Conservation (phyloP, 2,888 invertebrate species). For the Synanthedon formicaeformis region DNA sequence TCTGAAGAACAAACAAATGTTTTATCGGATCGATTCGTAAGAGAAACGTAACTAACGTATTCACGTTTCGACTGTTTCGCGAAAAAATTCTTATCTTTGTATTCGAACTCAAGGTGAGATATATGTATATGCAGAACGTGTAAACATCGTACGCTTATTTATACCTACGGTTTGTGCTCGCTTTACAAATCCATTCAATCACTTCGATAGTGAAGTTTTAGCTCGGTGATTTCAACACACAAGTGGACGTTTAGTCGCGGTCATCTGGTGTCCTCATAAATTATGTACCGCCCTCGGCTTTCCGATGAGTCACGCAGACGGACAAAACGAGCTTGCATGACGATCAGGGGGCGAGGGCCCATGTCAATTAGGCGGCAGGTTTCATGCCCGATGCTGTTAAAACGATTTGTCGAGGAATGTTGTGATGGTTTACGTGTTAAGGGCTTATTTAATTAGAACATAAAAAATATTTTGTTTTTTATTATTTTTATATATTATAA, state of each 20-base stretch:
- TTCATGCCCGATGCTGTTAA: slow-evolving; percentile 14
- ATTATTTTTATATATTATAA: too few species aligned
- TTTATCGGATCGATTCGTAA: neutral
- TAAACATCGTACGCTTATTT: neutral
- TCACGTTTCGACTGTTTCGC: neutral
- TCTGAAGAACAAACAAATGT: slow-evolving; percentile 15
- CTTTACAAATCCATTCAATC: neutral
- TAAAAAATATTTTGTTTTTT: neutral
- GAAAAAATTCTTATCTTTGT: neutral
- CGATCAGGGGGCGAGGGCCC: slow-evolving; percentile 26
- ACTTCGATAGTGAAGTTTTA: neutral
- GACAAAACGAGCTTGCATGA: slow-evolving; percentile 43
- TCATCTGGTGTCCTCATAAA: slow-evolving; percentile 36
- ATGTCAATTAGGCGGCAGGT: slow-evolving; percentile 37
- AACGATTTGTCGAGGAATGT: slow-evolving; percentile 15
- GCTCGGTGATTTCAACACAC: neutral
- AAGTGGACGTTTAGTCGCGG: slow-evolving; percentile 17
- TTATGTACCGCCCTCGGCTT: slow-evolving; percentile 39
- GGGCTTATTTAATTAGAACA: neutral
- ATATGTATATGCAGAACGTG: neutral
- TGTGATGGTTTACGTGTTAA: neutral
- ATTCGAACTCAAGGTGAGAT: neutral
- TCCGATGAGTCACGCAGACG: slow-evolving; percentile 45
- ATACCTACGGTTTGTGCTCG: neutral
- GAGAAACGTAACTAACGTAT: neutral